Base-by-base conservation (phyloP, 2,888 invertebrate species). In the Plebejus anna region DNA sequence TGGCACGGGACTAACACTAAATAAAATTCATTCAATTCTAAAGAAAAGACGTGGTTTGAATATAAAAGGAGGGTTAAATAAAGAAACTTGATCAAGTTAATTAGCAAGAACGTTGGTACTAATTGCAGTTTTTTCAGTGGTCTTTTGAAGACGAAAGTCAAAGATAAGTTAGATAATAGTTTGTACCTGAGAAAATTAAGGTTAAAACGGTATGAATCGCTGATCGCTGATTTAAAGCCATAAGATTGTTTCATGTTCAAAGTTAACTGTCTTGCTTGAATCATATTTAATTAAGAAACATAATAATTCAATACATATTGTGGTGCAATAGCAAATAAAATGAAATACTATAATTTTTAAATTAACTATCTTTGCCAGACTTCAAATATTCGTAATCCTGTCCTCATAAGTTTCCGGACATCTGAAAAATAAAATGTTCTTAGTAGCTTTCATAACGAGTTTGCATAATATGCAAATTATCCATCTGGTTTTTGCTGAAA, bases 61-160 rank as follows among this genome's bases (percentile, higher is more conserved):
- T 85, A 81, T 82, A 87, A 87, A 86, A 81, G 83, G 85, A 82
- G 80, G 82, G 79, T 82, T 81, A 84, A 87, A 87, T 88, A 89
- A 91, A 88, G 86, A 84, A 86, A 87, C 87, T 86, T 83, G 88
- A 90, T 90, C 87, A 86, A 91, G 88, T 90, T 90, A 91, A 92
- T 92, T 91, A 91, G 88, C 86, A 82, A 86, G 88, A 84, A 87
- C 89, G 87, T 89, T 88, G 87, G 86, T 88, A 88, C 89, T 91
- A 91, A 91, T 91, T 90, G 90, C 86, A 84, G 83, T 85, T 89
- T 90, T 90, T 87, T 82, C 83, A 79, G 81, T 83, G 84, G 84
- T 85, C 85, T 87, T 89, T 89, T 84, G 83, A 85, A 83, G 84
- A 87, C 87, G 85, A 84, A 89, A 88, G 89, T 89, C 87, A 87